These are phyloP conservation scores for Aethes cnicana DNA, from an alignment of 2,888 invertebrate genomes.

Conservation along the genomic window DNA sequence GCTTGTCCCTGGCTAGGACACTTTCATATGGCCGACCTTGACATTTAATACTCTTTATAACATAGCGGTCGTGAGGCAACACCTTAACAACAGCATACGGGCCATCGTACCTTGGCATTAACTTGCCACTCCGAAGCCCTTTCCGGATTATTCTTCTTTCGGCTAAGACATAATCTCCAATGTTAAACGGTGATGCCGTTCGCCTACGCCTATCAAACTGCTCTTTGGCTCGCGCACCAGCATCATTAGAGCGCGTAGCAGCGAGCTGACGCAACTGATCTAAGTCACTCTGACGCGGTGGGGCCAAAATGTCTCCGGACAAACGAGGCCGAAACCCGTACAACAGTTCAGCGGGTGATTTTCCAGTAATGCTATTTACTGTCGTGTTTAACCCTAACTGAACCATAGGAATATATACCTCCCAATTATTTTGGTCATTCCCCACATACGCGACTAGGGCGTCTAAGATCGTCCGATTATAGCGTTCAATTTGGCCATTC, in stretches of 20 bases:
- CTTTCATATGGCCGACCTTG: not conserved
- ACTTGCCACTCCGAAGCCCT: slow-evolving; percentile 2
- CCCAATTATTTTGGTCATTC: slow-evolving; percentile 6
- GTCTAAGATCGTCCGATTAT: slow-evolving; percentile 7
- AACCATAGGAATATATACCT: slow-evolving; percentile 5
- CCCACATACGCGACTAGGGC: slow-evolving; percentile 12
- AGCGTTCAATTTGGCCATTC: too few relatives aligned
- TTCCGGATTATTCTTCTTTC: slow-evolving; percentile 3
- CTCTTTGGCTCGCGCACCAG: not conserved
- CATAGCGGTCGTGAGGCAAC: slow-evolving; percentile 7
- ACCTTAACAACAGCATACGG: slow-evolving; percentile 5
- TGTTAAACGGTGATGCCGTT: not conserved
- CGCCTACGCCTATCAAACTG: not conserved
- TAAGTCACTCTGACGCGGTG: not conserved
- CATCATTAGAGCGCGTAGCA: not conserved
- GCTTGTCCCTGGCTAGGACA: not conserved
- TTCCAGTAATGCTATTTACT: not conserved
- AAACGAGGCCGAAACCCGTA: not conserved
- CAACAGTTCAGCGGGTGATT: not conserved
- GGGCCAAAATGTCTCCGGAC: not conserved
- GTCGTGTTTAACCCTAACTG: not conserved
- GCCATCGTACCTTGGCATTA: slow-evolving; percentile 9
- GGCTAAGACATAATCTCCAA: slow-evolving; percentile 4
- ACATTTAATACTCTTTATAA: not conserved
- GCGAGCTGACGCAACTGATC: not conserved